Percentiles rank a stretch among this genome's conserved stretches.
Conservation (phyloP, 2,113 vertebrate species). For the Tretioscincus oriximinensis region DNA sequence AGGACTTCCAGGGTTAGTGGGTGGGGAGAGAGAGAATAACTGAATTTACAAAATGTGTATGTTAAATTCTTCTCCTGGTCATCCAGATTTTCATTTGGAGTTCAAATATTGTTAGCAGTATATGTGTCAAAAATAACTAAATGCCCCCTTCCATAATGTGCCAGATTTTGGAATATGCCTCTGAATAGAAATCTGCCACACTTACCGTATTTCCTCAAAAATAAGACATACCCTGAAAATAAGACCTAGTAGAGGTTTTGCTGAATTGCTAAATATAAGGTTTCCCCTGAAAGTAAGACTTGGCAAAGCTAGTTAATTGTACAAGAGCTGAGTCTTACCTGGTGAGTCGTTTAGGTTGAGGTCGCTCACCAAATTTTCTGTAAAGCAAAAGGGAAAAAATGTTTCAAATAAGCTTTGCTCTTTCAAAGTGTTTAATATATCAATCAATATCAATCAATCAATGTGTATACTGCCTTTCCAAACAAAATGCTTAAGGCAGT, state of each 20-base stretch:
- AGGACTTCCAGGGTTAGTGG: background rate
- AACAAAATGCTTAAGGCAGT: background rate
- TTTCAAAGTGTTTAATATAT: background rate
- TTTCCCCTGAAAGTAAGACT: too few species aligned
- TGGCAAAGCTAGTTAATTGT: too few species aligned
- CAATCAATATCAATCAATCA: too few species aligned
- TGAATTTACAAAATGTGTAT: background rate
- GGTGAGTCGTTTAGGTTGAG: constrained; percentile 97
- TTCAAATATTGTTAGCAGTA: background rate
- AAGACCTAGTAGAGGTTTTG: too few species aligned
- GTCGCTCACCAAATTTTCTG: constrained; percentile 99
- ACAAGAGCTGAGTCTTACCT: constrained; percentile 76
- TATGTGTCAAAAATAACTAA: too few species aligned
- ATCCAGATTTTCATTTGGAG: background rate
- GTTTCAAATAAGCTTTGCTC: constrained; percentile 32
- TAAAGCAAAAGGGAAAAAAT: constrained; percentile 29
- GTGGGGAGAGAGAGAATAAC: background rate
- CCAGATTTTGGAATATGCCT: too few species aligned
- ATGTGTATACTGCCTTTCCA: too few species aligned
- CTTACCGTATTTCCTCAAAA: too few species aligned
- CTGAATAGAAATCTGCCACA: too few species aligned
- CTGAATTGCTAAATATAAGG: too few species aligned
- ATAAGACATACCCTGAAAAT: too few species aligned
- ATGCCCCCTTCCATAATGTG: too few species aligned
- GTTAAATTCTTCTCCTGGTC: background rate